phyloP scores from a whole-genome alignment of 2,797 vertebrate species.

The Pipistrellus pipistrellus region DNA sequence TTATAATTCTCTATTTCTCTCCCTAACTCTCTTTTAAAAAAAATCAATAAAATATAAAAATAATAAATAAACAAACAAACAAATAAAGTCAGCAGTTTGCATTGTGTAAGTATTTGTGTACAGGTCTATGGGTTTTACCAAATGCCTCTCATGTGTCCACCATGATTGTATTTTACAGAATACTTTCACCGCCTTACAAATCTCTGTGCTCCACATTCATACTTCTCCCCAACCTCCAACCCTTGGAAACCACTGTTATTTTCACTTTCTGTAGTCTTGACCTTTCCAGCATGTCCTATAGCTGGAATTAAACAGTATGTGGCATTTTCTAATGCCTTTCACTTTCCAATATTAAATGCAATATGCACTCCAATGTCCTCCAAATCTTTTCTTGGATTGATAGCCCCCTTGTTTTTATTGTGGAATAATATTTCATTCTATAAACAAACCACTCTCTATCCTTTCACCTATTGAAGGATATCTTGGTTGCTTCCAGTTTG shows the following conservation, averaged over 20 bases:
- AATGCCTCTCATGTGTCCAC: background rate
- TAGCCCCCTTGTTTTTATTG: background rate
- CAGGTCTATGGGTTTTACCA: background rate
- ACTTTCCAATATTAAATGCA: background rate
- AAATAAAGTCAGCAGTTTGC: background rate
- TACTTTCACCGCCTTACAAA: background rate
- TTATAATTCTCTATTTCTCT: too few species aligned
- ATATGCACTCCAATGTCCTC: background rate
- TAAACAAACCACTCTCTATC: background rate
- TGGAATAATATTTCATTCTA: background rate
- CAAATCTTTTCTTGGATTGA: background rate
- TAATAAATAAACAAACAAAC: background rate
- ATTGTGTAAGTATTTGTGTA: background rate
- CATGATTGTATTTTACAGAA: background rate
- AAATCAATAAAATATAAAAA: too few species aligned
- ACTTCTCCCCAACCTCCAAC: rapidly evolving
- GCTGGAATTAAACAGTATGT: background rate
- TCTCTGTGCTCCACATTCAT: too few species aligned
- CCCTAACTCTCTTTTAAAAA: too few species aligned
- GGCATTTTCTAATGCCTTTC: background rate
- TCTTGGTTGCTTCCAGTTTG: background rate
- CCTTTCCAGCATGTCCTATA: background rate
- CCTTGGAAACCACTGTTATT: background rate
- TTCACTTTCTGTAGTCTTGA: background rate
- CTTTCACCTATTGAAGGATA: background rate